Base-by-base conservation (phyloP, 2,888 invertebrate genomes). In the Agrotis puta region DNA sequence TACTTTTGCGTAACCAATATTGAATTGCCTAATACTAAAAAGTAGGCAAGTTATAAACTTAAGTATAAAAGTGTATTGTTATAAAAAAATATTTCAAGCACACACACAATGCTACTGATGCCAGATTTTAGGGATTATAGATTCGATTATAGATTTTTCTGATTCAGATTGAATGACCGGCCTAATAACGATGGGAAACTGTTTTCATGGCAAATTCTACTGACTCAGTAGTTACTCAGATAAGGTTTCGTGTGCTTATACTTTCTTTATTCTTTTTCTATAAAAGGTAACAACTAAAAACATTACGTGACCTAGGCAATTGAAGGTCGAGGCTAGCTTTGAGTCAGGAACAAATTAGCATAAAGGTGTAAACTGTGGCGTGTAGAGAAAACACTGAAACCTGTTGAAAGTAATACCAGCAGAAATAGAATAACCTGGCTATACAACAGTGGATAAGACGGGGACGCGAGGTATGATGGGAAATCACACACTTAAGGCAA, bases 281-380 rank as follows among this genome's bases (percentile, higher is more conserved):
- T 33, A 14, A 27, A 57, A 70, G 13, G 3, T 47, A 53, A 62
- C 0, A 48, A n/a, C 9, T 22, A 18, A 77, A 24, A 14, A 51
- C 43, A 50, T 69, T 16, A 78, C 78, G 59, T 70, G 78, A 74
- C 33, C 70, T 59, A 54, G n/a, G 53, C 45, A 48, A 59, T 45
- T 76, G 59, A 59, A 77, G 20, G 59, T 33, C 54, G 48, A 20
- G 20, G 51, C 24, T 50, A 45, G 47, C 16, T 77, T 54, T 27
- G 18, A 11, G 18, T 59, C 43, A 6, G 39, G 9, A 43, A 70
- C 20, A 47, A 70, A 48, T 48, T 54, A 61, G 24, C 24, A 39
- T 77, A 58, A 58, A 73, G 6, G 39, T 33, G 47, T 68, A 72
- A 73, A 56, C 39, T 18, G 24, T 24, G n/a, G 14, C 20, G 53